Evolutionary conservation across 1,140 invertebrate genomes (phyloP), one percentile per base, ranked within the genome.

Genomic region (Cardiocondyla obscurior): DNA sequence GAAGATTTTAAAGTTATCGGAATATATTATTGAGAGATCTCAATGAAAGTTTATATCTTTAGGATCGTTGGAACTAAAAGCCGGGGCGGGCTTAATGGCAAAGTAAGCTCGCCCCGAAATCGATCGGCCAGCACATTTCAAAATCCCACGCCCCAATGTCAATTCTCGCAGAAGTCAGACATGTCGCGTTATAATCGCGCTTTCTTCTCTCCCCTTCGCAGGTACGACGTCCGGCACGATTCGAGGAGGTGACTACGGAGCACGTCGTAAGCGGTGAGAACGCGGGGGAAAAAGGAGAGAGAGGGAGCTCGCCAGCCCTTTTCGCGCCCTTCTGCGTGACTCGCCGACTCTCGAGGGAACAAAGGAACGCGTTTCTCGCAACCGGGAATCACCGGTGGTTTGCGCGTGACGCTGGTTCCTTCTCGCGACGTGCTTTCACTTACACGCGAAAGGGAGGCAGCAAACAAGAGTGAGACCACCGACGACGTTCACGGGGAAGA

Each of bases 161-260:
- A 57, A 19, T 57, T 4, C 19, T n/a, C n/a, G 7, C 12, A 22
- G 12, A 60, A 39, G 64, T 53, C 30, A 67, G 46, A 76, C 67
- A 73, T 36, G 19, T 62, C 53, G 49, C 46, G 74, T 53, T 79
- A 69, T 42, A 79, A 22, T 51, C 12, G 39, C 51, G 36, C 36
- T n/a, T 33, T 55, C 16, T 69, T 72, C 30, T 64, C 51, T 85
- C 8, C 46, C 19, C 28, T 51, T 8, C 44, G 3, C 25, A 86
- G 85, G 82, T 73, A 83, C 85, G 81, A 83, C 73, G 49, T 64
- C 81, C 70, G 60, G 53, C 72, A 77, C 42, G 55, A 69, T 72
- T 83, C 70, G 16, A 86, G 85, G 79, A 86, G 70, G 64, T 53
- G 70, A 62, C 60, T 60, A 82, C 49, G 64, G 55, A 65, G 58